Conservation (phyloP, 2,113 vertebrate species). For the Oryzias curvinotus region DNA sequence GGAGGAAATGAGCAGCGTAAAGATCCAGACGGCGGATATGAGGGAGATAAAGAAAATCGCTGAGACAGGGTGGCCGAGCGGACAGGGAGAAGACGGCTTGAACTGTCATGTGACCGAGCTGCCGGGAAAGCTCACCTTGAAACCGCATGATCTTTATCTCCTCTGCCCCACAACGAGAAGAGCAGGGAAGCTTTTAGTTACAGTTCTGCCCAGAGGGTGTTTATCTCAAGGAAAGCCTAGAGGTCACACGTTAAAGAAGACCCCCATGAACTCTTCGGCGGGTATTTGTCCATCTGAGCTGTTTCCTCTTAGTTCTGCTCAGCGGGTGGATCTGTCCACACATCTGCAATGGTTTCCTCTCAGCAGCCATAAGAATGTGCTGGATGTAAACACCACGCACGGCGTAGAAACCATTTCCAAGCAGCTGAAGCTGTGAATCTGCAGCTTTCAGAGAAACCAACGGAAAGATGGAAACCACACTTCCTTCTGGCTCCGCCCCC, state of each 20-base stretch:
- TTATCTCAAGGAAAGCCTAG: slow-evolving; percentile 1
- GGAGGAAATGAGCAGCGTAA: slow-evolving; percentile 6
- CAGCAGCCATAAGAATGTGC: slow-evolving; percentile 56
- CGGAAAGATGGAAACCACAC: too few relatives aligned
- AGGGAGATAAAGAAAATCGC: slow-evolving; percentile 51
- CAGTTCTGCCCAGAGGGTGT: background rate
- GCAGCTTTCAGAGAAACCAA: too few relatives aligned
- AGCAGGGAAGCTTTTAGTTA: background rate
- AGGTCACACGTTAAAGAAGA: slow-evolving; percentile 32
- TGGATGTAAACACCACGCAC: slow-evolving; percentile 48
- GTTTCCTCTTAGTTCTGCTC: background rate
- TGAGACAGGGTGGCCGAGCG: slow-evolving; percentile 38
- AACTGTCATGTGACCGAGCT: slow-evolving; percentile 46
- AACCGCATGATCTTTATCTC: slow-evolving; percentile 45
- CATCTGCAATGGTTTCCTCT: slow-evolving; percentile 38
- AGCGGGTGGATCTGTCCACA: background rate
- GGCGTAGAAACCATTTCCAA: slow-evolving; percentile 55
- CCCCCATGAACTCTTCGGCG: slow-evolving; percentile 4
- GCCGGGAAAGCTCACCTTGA: slow-evolving; percentile 58
- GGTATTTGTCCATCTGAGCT: slow-evolving; percentile 1
- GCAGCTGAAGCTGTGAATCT: slow-evolving; percentile 11
- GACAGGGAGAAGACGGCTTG: slow-evolving; percentile 23
- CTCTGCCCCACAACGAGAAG: background rate
- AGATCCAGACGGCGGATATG: slow-evolving; percentile 33
- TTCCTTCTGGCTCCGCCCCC: background rate